Percentiles rank a stretch among this genome's conserved stretches.
Evolutionary conservation across 2,888 invertebrate genomes (phyloP).

Genomic region (Drosophila lacicola): DNA sequence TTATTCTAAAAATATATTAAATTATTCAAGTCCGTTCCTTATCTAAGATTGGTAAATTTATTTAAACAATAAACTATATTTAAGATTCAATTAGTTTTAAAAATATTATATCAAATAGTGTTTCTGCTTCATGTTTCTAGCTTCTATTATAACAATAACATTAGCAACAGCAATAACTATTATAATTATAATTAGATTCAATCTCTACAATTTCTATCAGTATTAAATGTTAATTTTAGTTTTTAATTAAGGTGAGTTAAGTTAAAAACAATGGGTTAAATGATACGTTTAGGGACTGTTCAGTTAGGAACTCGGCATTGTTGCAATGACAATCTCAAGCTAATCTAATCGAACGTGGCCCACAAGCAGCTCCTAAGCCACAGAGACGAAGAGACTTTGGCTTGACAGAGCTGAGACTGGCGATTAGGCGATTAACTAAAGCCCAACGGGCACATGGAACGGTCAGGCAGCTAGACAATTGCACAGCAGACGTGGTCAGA

Average conservation of each 20-base stretch:
- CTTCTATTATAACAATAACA: background rate
- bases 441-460: constrained; percentile 34
- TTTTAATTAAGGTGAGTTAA: constrained; percentile 63
- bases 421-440: constrained; percentile 45
- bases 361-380: constrained; percentile 22
- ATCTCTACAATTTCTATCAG: background rate
- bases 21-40: no score
- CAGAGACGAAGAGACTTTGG: constrained; percentile 26
- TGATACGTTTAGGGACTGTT: constrained; percentile 51
- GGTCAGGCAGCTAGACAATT: constrained; percentile 49
- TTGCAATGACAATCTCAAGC: constrained; percentile 18
- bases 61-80: no score
- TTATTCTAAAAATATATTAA: no score
- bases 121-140: no score
- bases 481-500: constrained; percentile 41
- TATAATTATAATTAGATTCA: background rate
- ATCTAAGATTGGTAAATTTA: no score
- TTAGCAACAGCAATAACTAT: background rate
- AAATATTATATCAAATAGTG: no score
- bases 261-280: constrained; percentile 41
- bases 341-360: constrained; percentile 15
- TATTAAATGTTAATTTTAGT: background rate
- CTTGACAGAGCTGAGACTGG: constrained; percentile 31
- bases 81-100: no score
- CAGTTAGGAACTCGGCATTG: constrained; percentile 40